Evolutionary conservation across 2,797 vertebrate genomes (phyloP), one percentile per base, ranked within the genome.

Genomic region (Poecilia gillii): DNA sequence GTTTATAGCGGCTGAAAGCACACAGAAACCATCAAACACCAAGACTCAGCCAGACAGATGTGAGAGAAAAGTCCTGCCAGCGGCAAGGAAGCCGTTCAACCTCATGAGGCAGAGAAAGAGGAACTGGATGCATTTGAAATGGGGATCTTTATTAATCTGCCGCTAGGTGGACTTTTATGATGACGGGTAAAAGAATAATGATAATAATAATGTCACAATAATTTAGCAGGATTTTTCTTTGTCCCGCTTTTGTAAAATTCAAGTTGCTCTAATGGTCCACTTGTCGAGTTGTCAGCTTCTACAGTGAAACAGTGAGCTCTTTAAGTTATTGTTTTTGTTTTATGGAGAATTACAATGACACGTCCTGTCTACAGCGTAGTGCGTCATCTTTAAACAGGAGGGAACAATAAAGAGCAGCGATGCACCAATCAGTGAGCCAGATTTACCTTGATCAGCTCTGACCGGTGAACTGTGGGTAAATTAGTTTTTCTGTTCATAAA

Each of bases 1-100:
- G 73, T 91, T 92, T 90, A 89, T 76, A 72, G 84, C 87, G 84
- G 75, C 74, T 75, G 64, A 85, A 85, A 72, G 78, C 86, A 59
- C 84, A 85, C 78, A 76, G 81, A 87, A 82, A 86, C 81, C 77
- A 76, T 86, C 81, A 64, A 87, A 83, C 82, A 78, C 75, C 36
- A 55, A 85, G 81, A 77, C 77, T 74, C 74, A 74, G 78, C 12
- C 77, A 85, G 84, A 84, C 90, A 93, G 90, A 87, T 93, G 92
- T 91, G 78, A 80, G 84, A 86, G 85, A 79, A 72, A 87, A 90
- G 74, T 75, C 76, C 77, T 81, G 75, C 79, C 86, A 89, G 82
- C 89, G 90, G 88, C 80, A 59, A 45, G 73, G 70, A 88, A 82
- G 84, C 88, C 81, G 84, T 85, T 85, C 74, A 77, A 73, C 73